phyloP scores from a whole-genome alignment of 2,113 vertebrate species.

The Rhadina sibilatrix region DNA sequence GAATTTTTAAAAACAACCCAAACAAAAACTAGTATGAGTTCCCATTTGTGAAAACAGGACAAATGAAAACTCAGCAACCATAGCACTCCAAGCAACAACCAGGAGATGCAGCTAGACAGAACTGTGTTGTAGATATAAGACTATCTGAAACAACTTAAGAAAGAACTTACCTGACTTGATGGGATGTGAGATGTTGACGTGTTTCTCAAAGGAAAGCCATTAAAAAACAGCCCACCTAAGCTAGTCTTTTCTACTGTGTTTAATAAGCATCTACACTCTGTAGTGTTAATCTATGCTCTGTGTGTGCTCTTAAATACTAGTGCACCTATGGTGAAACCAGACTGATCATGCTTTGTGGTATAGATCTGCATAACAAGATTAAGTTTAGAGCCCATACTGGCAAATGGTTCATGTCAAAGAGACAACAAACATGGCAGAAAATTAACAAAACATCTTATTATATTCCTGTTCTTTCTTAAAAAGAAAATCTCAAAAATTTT shows the following conservation, averaged over 20 bases:
- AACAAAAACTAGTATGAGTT: background rate
- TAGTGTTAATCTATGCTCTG: background rate
- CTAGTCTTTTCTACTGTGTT: background rate
- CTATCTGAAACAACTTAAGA: background rate
- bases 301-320: background rate
- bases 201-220: background rate
- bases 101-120: background rate
- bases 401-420: background rate
- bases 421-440: background rate
- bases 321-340: background rate
- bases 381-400: background rate
- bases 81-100: background rate
- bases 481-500: background rate
- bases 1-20: background rate
- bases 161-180: background rate
- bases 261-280: background rate
- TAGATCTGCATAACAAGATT: background rate
- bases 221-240: background rate
- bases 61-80: background rate
- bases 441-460: background rate
- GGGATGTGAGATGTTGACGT: rapidly evolving
- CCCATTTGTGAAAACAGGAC: background rate
- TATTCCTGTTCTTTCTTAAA: background rate
- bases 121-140: background rate
- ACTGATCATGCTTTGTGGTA: background rate